Conservation (phyloP, 2,797 vertebrate genomes). For the Artibeus lituratus region DNA sequence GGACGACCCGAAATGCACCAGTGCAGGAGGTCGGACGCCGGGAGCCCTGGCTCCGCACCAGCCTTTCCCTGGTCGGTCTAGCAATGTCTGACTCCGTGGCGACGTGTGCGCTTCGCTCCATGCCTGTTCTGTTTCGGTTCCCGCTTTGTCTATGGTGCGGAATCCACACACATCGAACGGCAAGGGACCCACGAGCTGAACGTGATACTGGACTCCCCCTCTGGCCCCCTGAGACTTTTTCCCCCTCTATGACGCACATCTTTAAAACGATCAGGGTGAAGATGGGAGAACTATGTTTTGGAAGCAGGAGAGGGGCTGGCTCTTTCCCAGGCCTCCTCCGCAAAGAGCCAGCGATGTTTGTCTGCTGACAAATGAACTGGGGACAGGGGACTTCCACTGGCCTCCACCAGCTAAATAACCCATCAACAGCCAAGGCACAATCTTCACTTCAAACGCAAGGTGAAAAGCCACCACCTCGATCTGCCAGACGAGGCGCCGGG, state of each 20-base stretch:
- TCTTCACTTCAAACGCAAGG: neutral
- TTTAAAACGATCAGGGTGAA: neutral
- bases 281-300: neutral
- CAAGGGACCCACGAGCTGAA: neutral
- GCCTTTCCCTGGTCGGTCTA: neutral
- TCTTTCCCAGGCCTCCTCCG: neutral
- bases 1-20: neutral
- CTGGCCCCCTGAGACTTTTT: rapidly evolving
- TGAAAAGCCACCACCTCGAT: neutral
- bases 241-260: neutral
- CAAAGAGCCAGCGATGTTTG: neutral
- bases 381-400: neutral
- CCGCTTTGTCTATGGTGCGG: neutral
- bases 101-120: neutral
- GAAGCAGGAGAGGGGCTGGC: neutral
- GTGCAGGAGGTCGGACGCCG: neutral
- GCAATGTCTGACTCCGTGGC: neutral
- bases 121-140: neutral
- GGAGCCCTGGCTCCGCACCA: neutral
- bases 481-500: neutral
- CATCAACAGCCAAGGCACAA: rapidly evolving
- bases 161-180: neutral
- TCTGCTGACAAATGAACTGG: neutral
- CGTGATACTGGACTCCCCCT: neutral
- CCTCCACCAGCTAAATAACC: neutral